Base-by-base conservation (phyloP, 2,113 vertebrate genomes). In the Marcusenius ussheri region DNA sequence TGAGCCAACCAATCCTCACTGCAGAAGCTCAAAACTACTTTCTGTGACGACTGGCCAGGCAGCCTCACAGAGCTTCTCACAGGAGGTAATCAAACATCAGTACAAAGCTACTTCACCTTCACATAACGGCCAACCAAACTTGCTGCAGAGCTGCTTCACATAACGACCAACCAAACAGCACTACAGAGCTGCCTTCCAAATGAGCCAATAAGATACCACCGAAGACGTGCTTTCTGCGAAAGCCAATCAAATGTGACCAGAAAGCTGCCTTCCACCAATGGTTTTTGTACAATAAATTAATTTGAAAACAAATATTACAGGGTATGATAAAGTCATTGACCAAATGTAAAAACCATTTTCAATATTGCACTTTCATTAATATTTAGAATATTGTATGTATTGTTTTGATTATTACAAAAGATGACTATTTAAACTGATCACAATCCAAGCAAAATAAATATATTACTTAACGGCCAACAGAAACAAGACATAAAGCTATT, bases 341-440 rank as follows among this genome's bases (percentile, higher is more conserved):
- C 42, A 87, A 90, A 50, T 49, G 42, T 58, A 88, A 83, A 85
- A 56, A 89, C 58, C 53, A 51, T 58, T 49, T 39, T 49, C 58
- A 86, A 77, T 90, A 90, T 88, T 89, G 90, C 90, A 91, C 77
- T 74, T 89, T 85, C 35, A 42, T 91, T 87, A 74, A 83, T 70
- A 89, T 83, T 90, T 35, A 39, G 27, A 89, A 27, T 84, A 45
- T 35, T 27, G 24, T 53, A 35, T 35, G 50, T 62, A 27, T 88
- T 88, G 45, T 83, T 31, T 80, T 27, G n/a, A 50, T 53, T 45
- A 21, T 85, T 90, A 45, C 24, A 51, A 90, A 91, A 51, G 83
- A 90, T 70, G 88, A 47, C 80, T 89, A 35, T 49, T 47, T 90
- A 53, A 49, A 87, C 17, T 88, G 70, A 39, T 84, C 47, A 88